These are phyloP conservation scores for Turdus rufiventris DNA, from an alignment of 2,113 vertebrate genomes.

Conservation along the genomic window DNA sequence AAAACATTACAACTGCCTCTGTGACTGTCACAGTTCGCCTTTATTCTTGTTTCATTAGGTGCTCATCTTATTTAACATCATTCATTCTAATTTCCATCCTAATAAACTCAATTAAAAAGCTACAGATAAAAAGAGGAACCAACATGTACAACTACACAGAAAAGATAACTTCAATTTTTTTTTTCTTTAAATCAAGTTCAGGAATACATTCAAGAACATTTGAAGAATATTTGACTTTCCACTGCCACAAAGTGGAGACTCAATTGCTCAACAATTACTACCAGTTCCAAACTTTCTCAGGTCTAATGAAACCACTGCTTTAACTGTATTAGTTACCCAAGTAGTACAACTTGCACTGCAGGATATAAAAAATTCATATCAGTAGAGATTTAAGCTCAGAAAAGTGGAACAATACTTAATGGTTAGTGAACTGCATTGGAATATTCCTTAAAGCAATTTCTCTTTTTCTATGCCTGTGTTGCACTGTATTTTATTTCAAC, in stretches of 20 bases:
- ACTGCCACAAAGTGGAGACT: neutral
- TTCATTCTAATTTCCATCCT: neutral
- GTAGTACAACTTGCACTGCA: constrained; percentile 32
- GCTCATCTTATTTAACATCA: neutral
- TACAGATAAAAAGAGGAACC: neutral
- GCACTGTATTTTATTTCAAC: neutral
- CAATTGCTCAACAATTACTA: neutral
- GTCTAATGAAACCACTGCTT: constrained; percentile 2
- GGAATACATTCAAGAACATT: neutral
- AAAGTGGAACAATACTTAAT: constrained; percentile 36
- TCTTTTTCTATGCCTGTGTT: neutral
- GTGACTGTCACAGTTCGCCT: neutral
- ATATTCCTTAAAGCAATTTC: constrained; percentile 29
- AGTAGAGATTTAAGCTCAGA: constrained; percentile 38
- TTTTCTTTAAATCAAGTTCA: neutral
- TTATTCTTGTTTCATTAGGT: neutral
- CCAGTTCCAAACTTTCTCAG: neutral
- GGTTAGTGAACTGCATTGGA: constrained; percentile 25
- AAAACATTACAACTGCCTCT: neutral
- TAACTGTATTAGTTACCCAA: constrained; percentile 22
- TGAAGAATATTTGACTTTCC: neutral
- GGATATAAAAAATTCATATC: constrained; percentile 45
- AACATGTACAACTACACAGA: neutral
- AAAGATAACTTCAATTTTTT: neutral
- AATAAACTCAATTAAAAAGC: neutral